Percentiles rank a stretch among this genome's conserved stretches.
phyloP scores from a whole-genome alignment of 1,140 invertebrate genomes.

The Ditylenchus dipsaci region DNA sequence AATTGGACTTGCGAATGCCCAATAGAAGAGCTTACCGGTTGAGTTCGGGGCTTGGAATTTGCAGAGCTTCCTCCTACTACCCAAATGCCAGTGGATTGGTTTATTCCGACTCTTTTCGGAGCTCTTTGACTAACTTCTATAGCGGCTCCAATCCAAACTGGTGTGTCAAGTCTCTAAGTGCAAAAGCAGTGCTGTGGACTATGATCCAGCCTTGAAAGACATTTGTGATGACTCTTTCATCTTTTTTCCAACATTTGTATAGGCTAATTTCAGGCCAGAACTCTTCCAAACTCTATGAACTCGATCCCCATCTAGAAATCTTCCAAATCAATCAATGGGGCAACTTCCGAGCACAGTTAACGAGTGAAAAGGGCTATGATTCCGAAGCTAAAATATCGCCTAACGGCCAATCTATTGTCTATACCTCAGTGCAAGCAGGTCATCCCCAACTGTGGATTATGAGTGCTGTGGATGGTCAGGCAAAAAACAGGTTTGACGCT shows the following conservation, averaged over 20 bases:
- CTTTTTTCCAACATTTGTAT: no score
- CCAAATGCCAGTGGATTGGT: not conserved
- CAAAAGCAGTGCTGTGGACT: slow-evolving; percentile 5
- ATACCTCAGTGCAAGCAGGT: not conserved
- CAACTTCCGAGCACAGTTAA: slow-evolving; percentile 12
- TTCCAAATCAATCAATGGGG: slow-evolving; percentile 13
- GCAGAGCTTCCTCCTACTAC: slow-evolving; percentile 1
- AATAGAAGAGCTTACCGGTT: slow-evolving; percentile 14
- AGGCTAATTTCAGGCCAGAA: not conserved
- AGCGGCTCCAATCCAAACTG: not conserved
- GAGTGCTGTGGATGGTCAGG: slow-evolving; percentile 17
- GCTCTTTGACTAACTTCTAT: slow-evolving; percentile 12
- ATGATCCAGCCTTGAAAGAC: slow-evolving; percentile 5
- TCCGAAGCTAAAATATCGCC: slow-evolving; percentile 13
- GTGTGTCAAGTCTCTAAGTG: slow-evolving; percentile 7
- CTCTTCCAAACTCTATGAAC: not conserved
- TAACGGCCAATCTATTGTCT: slow-evolving; percentile 12
- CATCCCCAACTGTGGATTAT: slow-evolving; percentile 23
- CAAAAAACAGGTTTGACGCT: slow-evolving; percentile 26
- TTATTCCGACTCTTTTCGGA: slow-evolving; percentile 17
- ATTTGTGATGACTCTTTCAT: slow-evolving; percentile 10
- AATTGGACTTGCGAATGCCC: not conserved
- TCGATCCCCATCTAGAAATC: slow-evolving; percentile 9
- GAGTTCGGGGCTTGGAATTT: slow-evolving; percentile 19
- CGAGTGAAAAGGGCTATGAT: slow-evolving; percentile 1